Percentiles rank a stretch among this genome's conserved stretches.
Conservation (phyloP, 2,113 vertebrate species). For the Hippocampus zosterae region DNA sequence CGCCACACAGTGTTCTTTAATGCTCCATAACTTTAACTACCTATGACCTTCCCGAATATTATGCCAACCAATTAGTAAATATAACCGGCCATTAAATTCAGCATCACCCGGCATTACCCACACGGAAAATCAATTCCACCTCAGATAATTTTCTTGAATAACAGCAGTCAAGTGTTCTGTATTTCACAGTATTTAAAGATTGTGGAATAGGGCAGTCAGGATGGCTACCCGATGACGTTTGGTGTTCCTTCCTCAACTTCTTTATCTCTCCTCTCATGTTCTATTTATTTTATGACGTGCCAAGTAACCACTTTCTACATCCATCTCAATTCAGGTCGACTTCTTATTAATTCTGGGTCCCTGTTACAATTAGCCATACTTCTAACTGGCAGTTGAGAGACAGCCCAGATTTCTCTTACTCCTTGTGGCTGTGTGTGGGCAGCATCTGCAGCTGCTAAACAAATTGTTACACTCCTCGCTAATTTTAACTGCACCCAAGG, state of each 20-base stretch:
- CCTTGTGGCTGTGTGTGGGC: slow-evolving; percentile 30
- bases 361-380: slow-evolving; percentile 65
- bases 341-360: slow-evolving; percentile 57
- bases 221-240: slow-evolving; percentile 15
- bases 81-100: slow-evolving; percentile 38
- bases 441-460: slow-evolving; percentile 6
- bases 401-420: slow-evolving; percentile 41
- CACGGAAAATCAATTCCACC: slow-evolving; percentile 27
- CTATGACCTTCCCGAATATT: slow-evolving; percentile 45
- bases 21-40: slow-evolving; percentile 46
- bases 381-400: slow-evolving; percentile 49
- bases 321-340: slow-evolving; percentile 60
- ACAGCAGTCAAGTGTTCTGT: slow-evolving; percentile 33
- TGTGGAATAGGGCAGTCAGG: slow-evolving; percentile 16
- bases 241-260: slow-evolving; percentile 12
- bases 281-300: background rate
- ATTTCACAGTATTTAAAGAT: slow-evolving; percentile 32
- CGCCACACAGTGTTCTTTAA: slow-evolving; percentile 42
- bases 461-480: background rate
- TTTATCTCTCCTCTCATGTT: slow-evolving; percentile 3
- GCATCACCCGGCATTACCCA: slow-evolving; percentile 26
- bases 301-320: slow-evolving; percentile 26
- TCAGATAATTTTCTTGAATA: slow-evolving; percentile 39
- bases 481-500: background rate
- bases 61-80: slow-evolving; percentile 42